Percentiles rank a stretch among this genome's conserved stretches.
Conservation (phyloP, 2,797 vertebrate genomes). For the Macroramphosus scolopax region DNA sequence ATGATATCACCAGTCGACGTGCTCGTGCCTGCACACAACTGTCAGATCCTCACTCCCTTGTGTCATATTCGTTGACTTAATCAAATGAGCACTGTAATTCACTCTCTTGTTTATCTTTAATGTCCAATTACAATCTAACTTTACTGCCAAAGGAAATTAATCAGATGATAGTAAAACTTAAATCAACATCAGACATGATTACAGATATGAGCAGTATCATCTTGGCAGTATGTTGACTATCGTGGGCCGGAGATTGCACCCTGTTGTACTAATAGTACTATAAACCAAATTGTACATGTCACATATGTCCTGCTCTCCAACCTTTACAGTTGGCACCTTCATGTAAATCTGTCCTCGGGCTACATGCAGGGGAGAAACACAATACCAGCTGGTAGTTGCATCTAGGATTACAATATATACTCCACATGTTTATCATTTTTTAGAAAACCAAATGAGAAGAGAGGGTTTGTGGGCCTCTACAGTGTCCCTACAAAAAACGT, state of each 20-base stretch:
- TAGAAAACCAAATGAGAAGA: not conserved
- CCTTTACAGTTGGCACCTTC: not conserved
- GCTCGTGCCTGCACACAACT: conserved; percentile 9
- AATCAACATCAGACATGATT: conserved; percentile 1
- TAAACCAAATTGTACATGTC: too few species aligned
- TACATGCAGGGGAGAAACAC: not conserved
- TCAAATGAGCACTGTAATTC: not conserved
- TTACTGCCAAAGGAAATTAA: too few species aligned
- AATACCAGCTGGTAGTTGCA: not conserved
- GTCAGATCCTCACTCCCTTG: not conserved
- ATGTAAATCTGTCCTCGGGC: too few species aligned
- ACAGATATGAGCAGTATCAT: too few species aligned
- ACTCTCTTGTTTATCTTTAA: not conserved
- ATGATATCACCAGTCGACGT: conserved; percentile 6
- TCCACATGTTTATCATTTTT: not conserved
- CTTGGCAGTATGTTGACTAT: too few species aligned
- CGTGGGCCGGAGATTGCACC: too few species aligned
- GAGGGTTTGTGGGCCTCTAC: not conserved
- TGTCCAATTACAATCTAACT: conserved; percentile 4
- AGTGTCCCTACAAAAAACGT: conserved; percentile 2
- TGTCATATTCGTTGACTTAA: conserved; percentile 1
- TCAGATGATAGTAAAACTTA: too few species aligned
- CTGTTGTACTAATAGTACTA: too few species aligned
- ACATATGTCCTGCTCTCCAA: not conserved
- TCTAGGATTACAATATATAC: too few species aligned